phyloP scores from a whole-genome alignment of 2,888 invertebrate genomes.

The Petrophora chlorosata region DNA sequence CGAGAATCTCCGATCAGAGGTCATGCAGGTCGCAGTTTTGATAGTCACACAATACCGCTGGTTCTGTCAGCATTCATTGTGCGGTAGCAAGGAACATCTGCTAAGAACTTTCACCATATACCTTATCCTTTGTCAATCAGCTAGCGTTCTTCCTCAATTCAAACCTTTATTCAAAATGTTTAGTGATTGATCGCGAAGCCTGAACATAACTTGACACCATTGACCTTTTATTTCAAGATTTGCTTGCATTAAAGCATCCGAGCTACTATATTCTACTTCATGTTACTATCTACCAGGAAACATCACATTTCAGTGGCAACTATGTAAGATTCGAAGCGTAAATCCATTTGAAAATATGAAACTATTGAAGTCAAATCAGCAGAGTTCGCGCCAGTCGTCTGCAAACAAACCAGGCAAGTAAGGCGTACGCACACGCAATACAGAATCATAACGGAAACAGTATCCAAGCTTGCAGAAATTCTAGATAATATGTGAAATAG shows the following conservation, averaged over 20 bases:
- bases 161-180: constrained; percentile 2
- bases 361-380: constrained; percentile 30
- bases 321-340: neutral
- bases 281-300: neutral
- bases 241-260: no score
- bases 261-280: no score
- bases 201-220: no score
- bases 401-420: constrained; percentile 27
- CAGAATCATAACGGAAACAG: constrained; percentile 6
- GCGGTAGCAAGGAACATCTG: neutral
- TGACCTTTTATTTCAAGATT: no score
- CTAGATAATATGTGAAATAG: neutral
- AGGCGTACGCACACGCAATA: constrained; percentile 10
- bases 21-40: constrained; percentile 15
- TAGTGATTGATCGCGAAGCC: no score
- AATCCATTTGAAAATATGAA: constrained; percentile 15
- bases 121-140: constrained; percentile 10
- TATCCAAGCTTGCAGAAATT: neutral
- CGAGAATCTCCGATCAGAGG: constrained; percentile 4
- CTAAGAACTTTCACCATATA: constrained; percentile 10
- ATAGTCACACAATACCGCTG: constrained; percentile 16
- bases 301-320: neutral
- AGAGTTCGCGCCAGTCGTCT: constrained; percentile 18
- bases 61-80: constrained; percentile 12
- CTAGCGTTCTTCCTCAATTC: constrained; percentile 4